A percentile compares a stretch with the other conserved stretches of the same genome.
phyloP scores from a whole-genome alignment of 2,113 vertebrate species.

The Alouatta palliata region DNA sequence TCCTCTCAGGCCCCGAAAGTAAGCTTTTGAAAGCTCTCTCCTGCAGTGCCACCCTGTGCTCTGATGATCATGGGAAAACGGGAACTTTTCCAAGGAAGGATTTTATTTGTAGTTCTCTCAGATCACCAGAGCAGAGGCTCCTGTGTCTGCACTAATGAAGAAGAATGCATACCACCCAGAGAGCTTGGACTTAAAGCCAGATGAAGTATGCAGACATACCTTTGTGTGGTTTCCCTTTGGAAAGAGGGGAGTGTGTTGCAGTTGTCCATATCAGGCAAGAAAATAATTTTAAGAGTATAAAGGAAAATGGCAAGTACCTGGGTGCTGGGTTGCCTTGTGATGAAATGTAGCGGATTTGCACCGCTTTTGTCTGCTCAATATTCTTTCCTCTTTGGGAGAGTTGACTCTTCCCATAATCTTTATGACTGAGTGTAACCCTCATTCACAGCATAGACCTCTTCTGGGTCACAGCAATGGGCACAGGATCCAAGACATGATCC shows the following conservation, averaged over 20 bases:
- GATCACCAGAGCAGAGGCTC: neutral
- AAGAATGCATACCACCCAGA: neutral
- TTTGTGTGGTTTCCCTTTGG: neutral
- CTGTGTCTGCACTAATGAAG: neutral
- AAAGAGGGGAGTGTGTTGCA: neutral
- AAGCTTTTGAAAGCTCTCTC: neutral
- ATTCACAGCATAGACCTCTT: neutral
- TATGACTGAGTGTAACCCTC: neutral
- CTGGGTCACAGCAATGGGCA: neutral
- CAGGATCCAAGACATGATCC: neutral
- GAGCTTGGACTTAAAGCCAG: neutral
- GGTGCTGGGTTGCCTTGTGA: neutral
- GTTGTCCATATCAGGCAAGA: neutral
- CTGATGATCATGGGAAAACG: too few relatives aligned
- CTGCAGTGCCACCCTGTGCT: rapidly evolving
- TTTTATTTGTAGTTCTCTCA: neutral
- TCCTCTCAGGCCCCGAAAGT: neutral
- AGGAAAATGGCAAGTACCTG: neutral
- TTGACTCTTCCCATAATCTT: neutral
- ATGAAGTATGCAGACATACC: rapidly evolving
- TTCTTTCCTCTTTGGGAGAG: neutral
- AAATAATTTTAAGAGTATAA: neutral
- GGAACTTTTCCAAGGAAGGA: neutral
- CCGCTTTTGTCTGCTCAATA: neutral
- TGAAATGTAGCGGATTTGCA: neutral